phyloP scores from a whole-genome alignment of 1,140 invertebrate species.

The Drosophila setifemur region DNA sequence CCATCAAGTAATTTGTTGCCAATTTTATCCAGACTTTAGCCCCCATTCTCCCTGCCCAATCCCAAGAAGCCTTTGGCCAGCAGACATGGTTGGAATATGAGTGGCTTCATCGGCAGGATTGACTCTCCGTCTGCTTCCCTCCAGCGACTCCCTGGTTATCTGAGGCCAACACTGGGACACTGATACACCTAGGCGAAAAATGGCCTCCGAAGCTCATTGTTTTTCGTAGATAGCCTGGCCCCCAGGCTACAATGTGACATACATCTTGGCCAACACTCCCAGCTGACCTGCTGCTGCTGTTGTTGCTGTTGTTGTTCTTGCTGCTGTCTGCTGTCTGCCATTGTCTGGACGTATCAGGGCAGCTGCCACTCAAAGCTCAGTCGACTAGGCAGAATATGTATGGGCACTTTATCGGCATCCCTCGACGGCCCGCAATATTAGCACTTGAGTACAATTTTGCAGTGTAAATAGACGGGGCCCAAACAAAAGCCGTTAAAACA shows the following conservation, averaged over 20 bases:
- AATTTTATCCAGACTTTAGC: slow-evolving; percentile 1
- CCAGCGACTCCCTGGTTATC: slow-evolving; percentile 4
- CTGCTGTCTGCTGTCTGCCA: no score
- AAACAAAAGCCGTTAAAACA: slow-evolving; percentile 54
- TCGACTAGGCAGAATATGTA: slow-evolving; percentile 52
- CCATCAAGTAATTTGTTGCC: slow-evolving; percentile 11
- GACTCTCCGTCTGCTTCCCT: background rate
- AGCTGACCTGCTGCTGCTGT: slow-evolving; percentile 4
- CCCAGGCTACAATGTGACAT: slow-evolving; percentile 1
- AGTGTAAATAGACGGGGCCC: slow-evolving; percentile 60
- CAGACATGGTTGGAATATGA: slow-evolving; percentile 13
- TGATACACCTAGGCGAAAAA: slow-evolving; percentile 15
- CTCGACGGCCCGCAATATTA: slow-evolving; percentile 57
- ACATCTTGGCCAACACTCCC: slow-evolving; percentile 7
- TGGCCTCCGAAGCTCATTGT: slow-evolving; percentile 14
- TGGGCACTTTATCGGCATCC: slow-evolving; percentile 51
- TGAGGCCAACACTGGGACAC: slow-evolving; percentile 9
- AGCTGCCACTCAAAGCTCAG: slow-evolving; percentile 43
- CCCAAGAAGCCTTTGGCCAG: background rate
- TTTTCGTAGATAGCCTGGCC: background rate
- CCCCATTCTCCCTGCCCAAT: background rate
- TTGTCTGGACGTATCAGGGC: slow-evolving; percentile 54
- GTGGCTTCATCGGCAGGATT: slow-evolving; percentile 10
- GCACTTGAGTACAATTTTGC: slow-evolving; percentile 68
- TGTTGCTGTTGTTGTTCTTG: no score